Evolutionary conservation across 2,113 vertebrate species (phyloP), one percentile per base, ranked within the genome.

Genomic region (Pleuronectes platessa): DNA sequence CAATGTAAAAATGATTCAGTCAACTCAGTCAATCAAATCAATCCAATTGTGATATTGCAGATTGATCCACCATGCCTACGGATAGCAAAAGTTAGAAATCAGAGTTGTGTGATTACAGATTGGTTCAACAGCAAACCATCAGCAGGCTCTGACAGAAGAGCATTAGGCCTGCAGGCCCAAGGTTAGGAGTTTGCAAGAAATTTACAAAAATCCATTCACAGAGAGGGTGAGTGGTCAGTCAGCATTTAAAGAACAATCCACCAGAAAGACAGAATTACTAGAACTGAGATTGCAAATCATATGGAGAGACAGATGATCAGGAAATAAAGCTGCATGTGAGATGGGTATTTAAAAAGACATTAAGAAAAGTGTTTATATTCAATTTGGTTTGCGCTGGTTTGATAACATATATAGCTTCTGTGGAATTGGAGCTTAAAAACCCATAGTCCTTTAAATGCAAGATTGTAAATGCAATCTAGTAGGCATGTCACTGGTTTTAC

Each of bases 41-140:
- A 90, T 86, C 86, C n/a, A 56, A 65, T 18, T 65, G 24, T 14
- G 4, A 58, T 17, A 61, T 11, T 78, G 65, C 24, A 75, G 86
- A 90, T 86, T 88, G 86, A 91, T 86, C 71, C 37, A 61, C 81
- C 83, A 88, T 85, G 71, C 68, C 81, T 81, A 69, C 0, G 11
- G 83, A 88, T 82, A 76, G 80, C 86, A 87, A 42, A 79, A 67
- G 37, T 68, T 71, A 59, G 12, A 81, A 85, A 31, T 31, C 31
- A 80, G 13, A 70, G 55, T 51, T 67, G 51, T 51, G 63, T 56
- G 45, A 81, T 84, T 61, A 82, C 56, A 74, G 64, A 79, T 75
- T 3, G 15, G 21, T 68, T 76, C 31, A 72, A 70, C 21, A 79
- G 54, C 21, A 77, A 78, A 73, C 51, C 74, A 78, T 55, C 62